Evolutionary conservation across 2,888 invertebrate species (phyloP), one percentile per base, ranked within the genome.

Genomic region (Chrysopilus asiliformis): DNA sequence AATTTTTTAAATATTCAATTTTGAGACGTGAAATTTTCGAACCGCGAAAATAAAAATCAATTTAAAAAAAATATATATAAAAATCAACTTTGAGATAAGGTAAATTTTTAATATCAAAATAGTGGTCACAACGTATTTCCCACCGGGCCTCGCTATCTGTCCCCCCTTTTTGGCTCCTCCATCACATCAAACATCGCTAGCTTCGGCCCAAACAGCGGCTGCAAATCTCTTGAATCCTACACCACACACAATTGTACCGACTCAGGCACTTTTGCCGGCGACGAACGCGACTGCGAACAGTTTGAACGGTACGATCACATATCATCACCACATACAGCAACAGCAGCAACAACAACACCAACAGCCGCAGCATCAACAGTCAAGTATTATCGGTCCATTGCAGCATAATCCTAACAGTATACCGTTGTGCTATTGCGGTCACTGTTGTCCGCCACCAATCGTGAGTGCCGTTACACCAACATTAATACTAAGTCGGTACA

Each of bases 71-170:
- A n/a, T n/a, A n/a, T n/a, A n/a, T n/a, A n/a, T n/a, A n/a, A n/a
- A n/a, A n/a, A n/a, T n/a, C n/a, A n/a, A n/a, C n/a, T n/a, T n/a
- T n/a, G n/a, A n/a, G n/a, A n/a, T n/a, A n/a, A n/a, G n/a, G n/a
- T n/a, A n/a, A n/a, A n/a, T n/a, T n/a, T n/a, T n/a, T n/a, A n/a
- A 33, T 34, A 40, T 40, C 41, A 46, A 37, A 45, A 47, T 46
- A 43, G 41, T 46, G 39, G 42, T 44, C 50, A 51, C 49, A 47
- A 51, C 51, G 51, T 51, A 51, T 50, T 50, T 50, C 48, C 49
- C 48, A 49, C 47, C 49, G 46, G 47, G 50, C 49, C 49, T 51
- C 49, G 47, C 50, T 44, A 43, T 50, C 41, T 49, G 49, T 49
- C 48, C 51, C 45, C 48, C 49, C 45, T 49, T 47, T 48, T 48